A percentile compares a stretch with the other conserved stretches of the same genome.
phyloP scores from a whole-genome alignment of 2,888 invertebrate genomes.

The Machimus atricapillus region DNA sequence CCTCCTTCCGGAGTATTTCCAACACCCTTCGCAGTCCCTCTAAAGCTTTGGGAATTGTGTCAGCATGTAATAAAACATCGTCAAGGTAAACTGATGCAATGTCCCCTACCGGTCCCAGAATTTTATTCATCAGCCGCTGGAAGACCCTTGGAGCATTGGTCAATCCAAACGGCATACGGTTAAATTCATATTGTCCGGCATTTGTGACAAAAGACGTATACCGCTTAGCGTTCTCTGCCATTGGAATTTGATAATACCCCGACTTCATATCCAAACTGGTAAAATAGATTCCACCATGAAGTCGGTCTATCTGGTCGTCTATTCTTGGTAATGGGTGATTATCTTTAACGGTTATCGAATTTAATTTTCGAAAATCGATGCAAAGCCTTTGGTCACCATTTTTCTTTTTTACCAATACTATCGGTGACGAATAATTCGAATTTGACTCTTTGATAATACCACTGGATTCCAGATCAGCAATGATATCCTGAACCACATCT shows the following conservation, averaged over 20 bases:
- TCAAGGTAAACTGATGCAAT: conserved; percentile 3
- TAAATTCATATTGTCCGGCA: background rate
- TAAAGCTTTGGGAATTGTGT: background rate
- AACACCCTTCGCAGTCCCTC: background rate
- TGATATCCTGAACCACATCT: background rate
- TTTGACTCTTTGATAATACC: background rate
- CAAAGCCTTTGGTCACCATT: background rate
- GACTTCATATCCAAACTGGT: background rate
- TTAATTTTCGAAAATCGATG: background rate
- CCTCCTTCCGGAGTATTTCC: background rate
- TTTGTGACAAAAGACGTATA: background rate
- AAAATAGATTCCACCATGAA: background rate
- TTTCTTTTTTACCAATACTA: background rate
- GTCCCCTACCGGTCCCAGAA: background rate
- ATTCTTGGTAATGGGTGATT: conserved; percentile 10
- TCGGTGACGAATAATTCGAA: background rate
- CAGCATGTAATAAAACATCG: background rate
- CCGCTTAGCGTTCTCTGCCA: background rate
- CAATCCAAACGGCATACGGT: background rate
- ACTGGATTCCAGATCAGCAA: background rate
- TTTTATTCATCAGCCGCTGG: background rate
- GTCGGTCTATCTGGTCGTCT: background rate
- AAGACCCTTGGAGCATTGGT: background rate
- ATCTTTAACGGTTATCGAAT: background rate
- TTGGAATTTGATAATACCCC: background rate